Conservation (phyloP, 2,797 vertebrate genomes). For the Gymnodraco acuticeps region DNA sequence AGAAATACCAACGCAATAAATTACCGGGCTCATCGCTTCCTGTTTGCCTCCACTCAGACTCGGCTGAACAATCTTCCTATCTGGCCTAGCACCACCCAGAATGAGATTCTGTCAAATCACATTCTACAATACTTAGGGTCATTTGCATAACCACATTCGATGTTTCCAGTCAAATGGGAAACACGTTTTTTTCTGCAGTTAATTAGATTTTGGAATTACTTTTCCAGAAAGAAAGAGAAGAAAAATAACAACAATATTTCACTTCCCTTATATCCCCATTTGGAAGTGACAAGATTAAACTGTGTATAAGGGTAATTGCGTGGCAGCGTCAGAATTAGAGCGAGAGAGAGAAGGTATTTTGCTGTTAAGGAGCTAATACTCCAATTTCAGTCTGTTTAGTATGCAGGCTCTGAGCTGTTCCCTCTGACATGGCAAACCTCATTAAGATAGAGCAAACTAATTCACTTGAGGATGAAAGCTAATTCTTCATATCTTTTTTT, state of each 20-base stretch:
- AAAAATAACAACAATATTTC: slow-evolving; percentile 44
- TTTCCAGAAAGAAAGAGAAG: slow-evolving; percentile 46
- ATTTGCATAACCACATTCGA: slow-evolving; percentile 74
- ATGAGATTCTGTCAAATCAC: slow-evolving; percentile 77
- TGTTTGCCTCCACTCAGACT: slow-evolving; percentile 69
- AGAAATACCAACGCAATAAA: slow-evolving; percentile 78
- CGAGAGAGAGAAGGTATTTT: slow-evolving; percentile 67
- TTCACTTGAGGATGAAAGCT: slow-evolving; percentile 75
- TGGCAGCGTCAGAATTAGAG: slow-evolving; percentile 60
- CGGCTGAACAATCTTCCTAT: slow-evolving; percentile 74
- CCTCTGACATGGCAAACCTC: slow-evolving; percentile 78
- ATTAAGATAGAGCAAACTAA: slow-evolving; percentile 83
- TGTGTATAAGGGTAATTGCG: slow-evolving; percentile 72
- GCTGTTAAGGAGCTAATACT: slow-evolving; percentile 68
- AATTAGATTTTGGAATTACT: slow-evolving; percentile 79
- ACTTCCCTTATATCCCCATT: slow-evolving; percentile 63
- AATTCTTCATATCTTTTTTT: slow-evolving; percentile 70
- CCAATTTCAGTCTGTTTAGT: slow-evolving; percentile 76
- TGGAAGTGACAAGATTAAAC: slow-evolving; percentile 75
- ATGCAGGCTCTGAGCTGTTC: slow-evolving; percentile 70
- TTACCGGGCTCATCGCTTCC: slow-evolving; percentile 73
- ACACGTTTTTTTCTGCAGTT: slow-evolving; percentile 75
- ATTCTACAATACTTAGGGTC: slow-evolving; percentile 41
- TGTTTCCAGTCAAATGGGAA: slow-evolving; percentile 66
- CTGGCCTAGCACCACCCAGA: slow-evolving; percentile 61